Conservation (phyloP, 2,888 invertebrate genomes). For the Boloria euphrosyne region DNA sequence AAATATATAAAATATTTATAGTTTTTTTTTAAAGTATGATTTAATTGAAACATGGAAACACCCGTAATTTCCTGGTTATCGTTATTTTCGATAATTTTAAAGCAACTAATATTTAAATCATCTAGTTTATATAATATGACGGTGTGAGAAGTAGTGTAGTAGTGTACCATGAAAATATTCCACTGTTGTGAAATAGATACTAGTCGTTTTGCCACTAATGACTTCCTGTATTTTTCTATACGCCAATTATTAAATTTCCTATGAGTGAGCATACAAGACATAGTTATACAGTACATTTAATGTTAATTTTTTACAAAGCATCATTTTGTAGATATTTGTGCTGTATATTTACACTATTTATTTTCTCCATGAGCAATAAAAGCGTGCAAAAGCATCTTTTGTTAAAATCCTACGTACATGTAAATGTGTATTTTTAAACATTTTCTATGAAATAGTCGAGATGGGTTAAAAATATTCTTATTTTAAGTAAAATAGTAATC, state of each 20-base stretch:
- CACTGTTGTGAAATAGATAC: slow-evolving; percentile 71
- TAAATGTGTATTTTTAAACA: too few species aligned
- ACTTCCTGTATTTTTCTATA: slow-evolving; percentile 79
- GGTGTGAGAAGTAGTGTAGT: slow-evolving; percentile 55
- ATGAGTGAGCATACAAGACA: slow-evolving; percentile 69
- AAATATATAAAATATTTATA: too few species aligned
- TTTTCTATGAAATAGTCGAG: neutral
- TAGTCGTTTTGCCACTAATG: slow-evolving; percentile 75
- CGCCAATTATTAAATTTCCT: slow-evolving; percentile 78
- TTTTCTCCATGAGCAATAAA: neutral
- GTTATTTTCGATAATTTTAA: neutral
- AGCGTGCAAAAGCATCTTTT: too few species aligned
- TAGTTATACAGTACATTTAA: slow-evolving; percentile 37
- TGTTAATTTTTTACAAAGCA: slow-evolving; percentile 28
- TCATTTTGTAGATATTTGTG: slow-evolving; percentile 6
- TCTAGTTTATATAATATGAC: slow-evolving; percentile 40
- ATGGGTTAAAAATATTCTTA: neutral
- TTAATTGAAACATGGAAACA: too few species aligned
- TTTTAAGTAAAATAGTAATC: neutral
- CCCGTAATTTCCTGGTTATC: too few species aligned
- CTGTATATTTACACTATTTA: neutral
- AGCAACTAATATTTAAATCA: neutral
- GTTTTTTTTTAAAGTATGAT: too few species aligned
- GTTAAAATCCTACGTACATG: too few species aligned
- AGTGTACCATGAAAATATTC: slow-evolving; percentile 46